These are phyloP conservation scores for Lasiommata megera DNA, from an alignment of 2,888 invertebrate genomes.

Conservation along the genomic window DNA sequence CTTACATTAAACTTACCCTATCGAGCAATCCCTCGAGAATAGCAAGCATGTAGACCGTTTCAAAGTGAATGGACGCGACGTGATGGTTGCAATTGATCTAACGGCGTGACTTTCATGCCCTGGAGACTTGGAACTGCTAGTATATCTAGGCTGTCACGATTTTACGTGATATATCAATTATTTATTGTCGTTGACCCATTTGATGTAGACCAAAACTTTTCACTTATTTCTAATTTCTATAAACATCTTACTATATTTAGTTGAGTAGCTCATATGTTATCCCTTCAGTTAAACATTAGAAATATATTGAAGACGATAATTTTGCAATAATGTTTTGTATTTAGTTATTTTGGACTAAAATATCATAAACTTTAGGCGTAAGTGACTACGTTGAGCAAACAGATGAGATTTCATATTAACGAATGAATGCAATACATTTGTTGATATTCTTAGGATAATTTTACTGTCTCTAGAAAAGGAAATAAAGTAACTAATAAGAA, in stretches of 20 bases:
- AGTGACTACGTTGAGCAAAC: no score
- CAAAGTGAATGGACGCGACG: background rate
- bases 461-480: background rate
- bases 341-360: no score
- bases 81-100: background rate
- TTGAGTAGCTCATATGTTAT: no score
- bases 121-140: background rate
- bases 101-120: slow-evolving; percentile 2
- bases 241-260: no score
- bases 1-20: background rate
- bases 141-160: slow-evolving; percentile 1
- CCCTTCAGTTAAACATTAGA: no score
- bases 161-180: background rate
- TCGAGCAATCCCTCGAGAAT: background rate
- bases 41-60: background rate
- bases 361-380: no score
- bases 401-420: background rate
- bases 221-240: background rate
- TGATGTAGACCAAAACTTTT: background rate
- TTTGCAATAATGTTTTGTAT: no score
- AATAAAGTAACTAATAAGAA: background rate
- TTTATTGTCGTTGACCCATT: background rate
- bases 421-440: background rate
- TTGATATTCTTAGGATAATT: no score
- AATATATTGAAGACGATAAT: no score